phyloP scores from a whole-genome alignment of 2,888 invertebrate genomes.

The Charanyca ferruginea region DNA sequence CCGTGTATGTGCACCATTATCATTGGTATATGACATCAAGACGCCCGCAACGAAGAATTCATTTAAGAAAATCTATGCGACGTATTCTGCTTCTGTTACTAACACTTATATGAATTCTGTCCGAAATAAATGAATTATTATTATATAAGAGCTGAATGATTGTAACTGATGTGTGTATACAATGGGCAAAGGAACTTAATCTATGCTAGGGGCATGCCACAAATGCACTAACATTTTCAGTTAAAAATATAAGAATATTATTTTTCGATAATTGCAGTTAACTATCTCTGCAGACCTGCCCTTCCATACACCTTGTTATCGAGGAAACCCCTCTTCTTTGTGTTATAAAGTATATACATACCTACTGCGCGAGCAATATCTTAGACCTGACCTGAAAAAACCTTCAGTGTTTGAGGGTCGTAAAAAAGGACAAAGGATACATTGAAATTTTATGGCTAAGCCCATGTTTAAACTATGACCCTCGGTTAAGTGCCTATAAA shows the following conservation, averaged over 20 bases:
- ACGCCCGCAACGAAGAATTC: too few species aligned
- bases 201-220: too few species aligned
- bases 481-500: slow-evolving; percentile 50
- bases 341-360: slow-evolving; percentile 36
- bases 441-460: slow-evolving; percentile 47
- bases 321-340: slow-evolving; percentile 13
- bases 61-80: too few species aligned
- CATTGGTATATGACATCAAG: too few species aligned
- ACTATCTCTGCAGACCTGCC: too few species aligned
- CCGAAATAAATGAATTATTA: too few species aligned
- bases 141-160: too few species aligned
- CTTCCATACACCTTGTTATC: slow-evolving; percentile 1
- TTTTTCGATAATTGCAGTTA: not conserved
- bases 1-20: too few species aligned
- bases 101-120: too few species aligned
- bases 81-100: too few species aligned
- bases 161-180: too few species aligned
- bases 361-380: slow-evolving; percentile 27
- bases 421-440: slow-evolving; percentile 50
- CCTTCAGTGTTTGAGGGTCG: slow-evolving; percentile 26
- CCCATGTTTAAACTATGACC: slow-evolving; percentile 55
- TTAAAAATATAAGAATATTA: not conserved
- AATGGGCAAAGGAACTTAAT: too few species aligned
- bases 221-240: not conserved
- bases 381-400: slow-evolving; percentile 23